Evolutionary conservation across 2,113 vertebrate genomes (phyloP).

Genomic region (Oreotragus oreotragus): DNA sequence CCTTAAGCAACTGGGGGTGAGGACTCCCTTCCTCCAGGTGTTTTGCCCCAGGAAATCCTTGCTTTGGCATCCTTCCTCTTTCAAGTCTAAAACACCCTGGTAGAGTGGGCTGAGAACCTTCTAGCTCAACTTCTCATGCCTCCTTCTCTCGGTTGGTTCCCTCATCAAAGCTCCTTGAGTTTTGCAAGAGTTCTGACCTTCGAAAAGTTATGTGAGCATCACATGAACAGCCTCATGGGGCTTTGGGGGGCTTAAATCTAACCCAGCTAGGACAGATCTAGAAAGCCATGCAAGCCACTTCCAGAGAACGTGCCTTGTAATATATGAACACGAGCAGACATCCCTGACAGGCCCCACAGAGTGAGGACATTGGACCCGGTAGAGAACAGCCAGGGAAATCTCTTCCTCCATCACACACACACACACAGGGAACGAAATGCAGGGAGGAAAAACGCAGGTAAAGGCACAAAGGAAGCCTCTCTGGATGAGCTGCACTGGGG

Average conservation of each 20-base stretch:
- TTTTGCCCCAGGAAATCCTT: background rate
- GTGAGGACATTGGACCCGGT: background rate
- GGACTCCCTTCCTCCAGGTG: background rate
- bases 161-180: background rate
- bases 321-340: background rate
- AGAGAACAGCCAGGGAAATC: background rate
- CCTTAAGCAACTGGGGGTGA: background rate
- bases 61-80: background rate
- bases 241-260: background rate
- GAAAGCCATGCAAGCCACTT: background rate
- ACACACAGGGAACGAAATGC: background rate
- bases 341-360: background rate
- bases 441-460: background rate
- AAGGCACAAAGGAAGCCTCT: background rate
- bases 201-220: background rate
- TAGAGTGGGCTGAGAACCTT: background rate
- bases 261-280: background rate
- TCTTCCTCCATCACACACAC: background rate
- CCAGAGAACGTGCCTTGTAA: background rate
- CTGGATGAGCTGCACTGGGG: background rate
- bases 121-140: background rate
- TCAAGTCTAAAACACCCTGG: background rate
- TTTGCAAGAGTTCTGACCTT: background rate
- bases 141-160: background rate
- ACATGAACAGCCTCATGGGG: background rate